Conservation (phyloP, 1,140 invertebrate genomes). For the Dicyema japonicum region DNA sequence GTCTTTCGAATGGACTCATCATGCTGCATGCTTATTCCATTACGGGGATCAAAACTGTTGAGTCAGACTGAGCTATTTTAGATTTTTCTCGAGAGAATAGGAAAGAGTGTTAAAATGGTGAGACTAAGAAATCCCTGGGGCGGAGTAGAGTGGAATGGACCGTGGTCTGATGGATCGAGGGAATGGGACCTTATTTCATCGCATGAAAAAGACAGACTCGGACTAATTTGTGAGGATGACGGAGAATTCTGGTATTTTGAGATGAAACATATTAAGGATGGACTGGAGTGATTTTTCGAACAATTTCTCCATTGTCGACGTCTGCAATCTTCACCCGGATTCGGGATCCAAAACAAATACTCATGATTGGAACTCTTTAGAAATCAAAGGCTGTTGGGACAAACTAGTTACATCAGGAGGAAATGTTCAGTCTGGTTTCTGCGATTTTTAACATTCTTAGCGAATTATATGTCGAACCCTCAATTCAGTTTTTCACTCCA, state of each 20-base stretch:
- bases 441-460: constrained; percentile 1
- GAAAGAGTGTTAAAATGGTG: constrained; percentile 1
- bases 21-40: constrained; percentile 5
- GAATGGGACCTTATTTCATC: constrained; percentile 1
- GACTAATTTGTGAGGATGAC: not conserved
- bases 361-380: no score
- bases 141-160: constrained; percentile 5
- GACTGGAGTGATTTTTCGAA: constrained; percentile 17
- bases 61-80: constrained; percentile 1
- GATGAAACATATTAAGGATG: no score
- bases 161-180: constrained; percentile 4
- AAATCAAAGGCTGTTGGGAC: constrained; percentile 3
- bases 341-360: no score
- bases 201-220: constrained; percentile 1
- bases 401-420: constrained; percentile 3
- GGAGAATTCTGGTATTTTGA: constrained; percentile 4
- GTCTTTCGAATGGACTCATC: constrained; percentile 5
- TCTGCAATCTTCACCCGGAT: no score
- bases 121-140: constrained; percentile 6
- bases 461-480: no score
- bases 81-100: constrained; percentile 3
- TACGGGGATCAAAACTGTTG: constrained; percentile 3
- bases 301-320: constrained; percentile 31
- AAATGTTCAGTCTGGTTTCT: not conserved
- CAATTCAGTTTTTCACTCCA: no score